Conservation (phyloP, 2,888 invertebrate genomes). For the Mesorhabditis sp. region DNA sequence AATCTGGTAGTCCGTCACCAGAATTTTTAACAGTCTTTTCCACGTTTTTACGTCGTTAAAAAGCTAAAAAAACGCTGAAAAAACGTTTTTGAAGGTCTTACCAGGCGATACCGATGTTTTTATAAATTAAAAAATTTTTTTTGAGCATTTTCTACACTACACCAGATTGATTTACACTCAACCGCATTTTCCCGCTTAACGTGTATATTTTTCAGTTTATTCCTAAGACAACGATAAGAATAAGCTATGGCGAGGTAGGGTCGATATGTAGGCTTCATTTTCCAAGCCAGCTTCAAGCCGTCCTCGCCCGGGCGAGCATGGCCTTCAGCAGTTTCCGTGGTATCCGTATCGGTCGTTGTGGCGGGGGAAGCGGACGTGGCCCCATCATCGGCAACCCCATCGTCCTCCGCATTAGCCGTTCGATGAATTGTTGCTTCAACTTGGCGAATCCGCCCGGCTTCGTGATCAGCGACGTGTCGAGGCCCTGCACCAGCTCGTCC, state of each 20-base stretch:
- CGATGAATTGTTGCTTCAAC: conserved; percentile 49
- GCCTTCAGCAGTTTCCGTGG: conserved; percentile 33
- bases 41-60: too few relatives aligned
- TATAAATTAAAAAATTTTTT: too few relatives aligned
- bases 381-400: conserved; percentile 35
- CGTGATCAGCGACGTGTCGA: conserved; percentile 46
- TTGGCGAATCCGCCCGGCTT: conserved; percentile 49
- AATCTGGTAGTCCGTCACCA: background rate
- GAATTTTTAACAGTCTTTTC: too few relatives aligned
- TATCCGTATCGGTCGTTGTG: conserved; percentile 42
- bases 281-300: background rate
- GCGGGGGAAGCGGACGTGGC: conserved; percentile 25
- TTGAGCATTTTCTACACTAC: background rate
- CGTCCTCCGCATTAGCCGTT: conserved; percentile 43
- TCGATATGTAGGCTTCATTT: background rate
- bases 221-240: too few relatives aligned
- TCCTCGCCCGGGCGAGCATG: conserved; percentile 15
- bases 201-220: background rate
- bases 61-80: too few relatives aligned
- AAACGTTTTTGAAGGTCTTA: too few relatives aligned
- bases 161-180: background rate
- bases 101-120: too few relatives aligned
- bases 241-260: too few relatives aligned
- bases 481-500: conserved; percentile 47
- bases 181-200: background rate